phyloP scores from a whole-genome alignment of 2,797 vertebrate species.

The Agapornis canus region DNA sequence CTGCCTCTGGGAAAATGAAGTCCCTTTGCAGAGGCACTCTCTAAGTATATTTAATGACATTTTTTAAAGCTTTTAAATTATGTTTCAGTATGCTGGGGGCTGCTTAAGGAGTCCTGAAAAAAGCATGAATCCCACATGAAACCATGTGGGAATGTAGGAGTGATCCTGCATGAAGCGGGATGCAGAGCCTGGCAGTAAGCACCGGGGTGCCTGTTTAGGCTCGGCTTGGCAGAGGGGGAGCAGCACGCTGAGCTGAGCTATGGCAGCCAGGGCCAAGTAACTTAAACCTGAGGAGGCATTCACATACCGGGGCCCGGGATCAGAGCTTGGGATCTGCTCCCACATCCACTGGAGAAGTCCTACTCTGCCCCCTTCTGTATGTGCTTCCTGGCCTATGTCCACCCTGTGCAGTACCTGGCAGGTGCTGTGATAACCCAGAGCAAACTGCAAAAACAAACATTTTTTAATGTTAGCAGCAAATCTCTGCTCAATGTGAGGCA shows the following conservation, averaged over 20 bases:
- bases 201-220: background rate
- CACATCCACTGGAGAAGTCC: background rate
- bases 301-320: background rate
- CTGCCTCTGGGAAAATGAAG: background rate
- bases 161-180: slow-evolving; percentile 72
- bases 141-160: slow-evolving; percentile 66
- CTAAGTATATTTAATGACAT: background rate
- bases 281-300: background rate
- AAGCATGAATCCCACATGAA: slow-evolving; percentile 75
- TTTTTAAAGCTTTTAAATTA: background rate
- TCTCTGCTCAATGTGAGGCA: background rate
- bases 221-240: background rate
- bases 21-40: slow-evolving; percentile 14
- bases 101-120: slow-evolving; percentile 77
- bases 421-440: background rate
- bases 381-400: accelerated
- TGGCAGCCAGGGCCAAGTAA: background rate
- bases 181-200: slow-evolving; percentile 74
- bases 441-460: background rate
- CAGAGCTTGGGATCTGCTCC: background rate
- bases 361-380: background rate
- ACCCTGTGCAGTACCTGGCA: accelerated
- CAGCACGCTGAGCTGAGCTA: background rate
- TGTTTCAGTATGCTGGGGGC: slow-evolving; percentile 65
- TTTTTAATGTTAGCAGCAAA: background rate